Percentiles rank a stretch among this genome's conserved stretches.
These are phyloP conservation scores for Callionymus lyra DNA, from an alignment of 2,113 vertebrate genomes.

Conservation along the genomic window DNA sequence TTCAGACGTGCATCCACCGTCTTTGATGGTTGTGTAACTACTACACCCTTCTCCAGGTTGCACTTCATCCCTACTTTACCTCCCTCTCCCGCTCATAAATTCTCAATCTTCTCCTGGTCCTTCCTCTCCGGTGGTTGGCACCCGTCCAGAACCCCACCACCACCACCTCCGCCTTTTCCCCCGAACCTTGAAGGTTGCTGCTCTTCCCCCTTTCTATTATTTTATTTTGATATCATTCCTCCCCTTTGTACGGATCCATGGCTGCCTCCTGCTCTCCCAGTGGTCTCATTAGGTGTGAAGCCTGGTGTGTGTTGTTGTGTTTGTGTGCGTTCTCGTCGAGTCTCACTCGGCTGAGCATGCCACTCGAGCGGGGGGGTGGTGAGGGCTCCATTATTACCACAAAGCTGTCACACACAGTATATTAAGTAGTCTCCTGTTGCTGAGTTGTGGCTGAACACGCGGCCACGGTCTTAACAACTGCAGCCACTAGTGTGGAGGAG, in stretches of 20 bases:
- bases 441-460: conserved; percentile 29
- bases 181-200: conserved; percentile 19
- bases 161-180: background rate
- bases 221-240: conserved; percentile 20
- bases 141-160: background rate
- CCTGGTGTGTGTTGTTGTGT: conserved; percentile 15
- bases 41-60: conserved; percentile 26
- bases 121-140: too few species aligned
- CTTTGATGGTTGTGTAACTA: conserved; percentile 46
- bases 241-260: conserved; percentile 17
- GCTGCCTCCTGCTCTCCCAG: conserved; percentile 44
- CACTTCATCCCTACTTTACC: conserved; percentile 10
- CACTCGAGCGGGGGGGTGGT: conserved; percentile 48
- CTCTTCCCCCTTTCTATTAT: conserved; percentile 8
- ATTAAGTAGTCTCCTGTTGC: conserved; percentile 53
- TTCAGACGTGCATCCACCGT: conserved; percentile 34
- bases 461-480: conserved; percentile 25
- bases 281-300: conserved; percentile 56
- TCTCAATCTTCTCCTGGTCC: conserved; percentile 16
- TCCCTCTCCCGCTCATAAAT: background rate
- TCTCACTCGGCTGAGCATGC: conserved; percentile 62
- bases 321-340: conserved; percentile 35
- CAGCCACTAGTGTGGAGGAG: conserved; percentile 8
- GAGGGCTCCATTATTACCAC: conserved; percentile 59
- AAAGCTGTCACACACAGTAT: conserved; percentile 60